These are phyloP conservation scores for Merluccius polli DNA, from an alignment of 2,797 vertebrate genomes.

Conservation along the genomic window DNA sequence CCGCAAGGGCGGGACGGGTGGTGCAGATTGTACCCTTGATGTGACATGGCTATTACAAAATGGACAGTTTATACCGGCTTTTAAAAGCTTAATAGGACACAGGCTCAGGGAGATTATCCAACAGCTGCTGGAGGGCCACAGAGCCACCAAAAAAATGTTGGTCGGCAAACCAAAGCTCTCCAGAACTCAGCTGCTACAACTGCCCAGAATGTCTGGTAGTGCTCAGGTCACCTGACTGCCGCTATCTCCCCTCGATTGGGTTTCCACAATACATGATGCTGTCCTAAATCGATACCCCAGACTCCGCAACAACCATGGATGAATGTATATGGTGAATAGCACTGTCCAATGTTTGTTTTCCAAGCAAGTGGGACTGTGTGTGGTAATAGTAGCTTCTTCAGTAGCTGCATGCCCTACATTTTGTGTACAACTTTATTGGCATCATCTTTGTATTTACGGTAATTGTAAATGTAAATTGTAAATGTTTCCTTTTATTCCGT, in stretches of 20 bases:
- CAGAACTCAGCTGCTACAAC: background rate
- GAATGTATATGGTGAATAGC: no score
- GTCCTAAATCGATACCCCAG: no score
- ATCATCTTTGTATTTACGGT: background rate
- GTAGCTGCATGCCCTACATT: no score
- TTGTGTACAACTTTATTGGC: no score
- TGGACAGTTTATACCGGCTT: conserved; percentile 74
- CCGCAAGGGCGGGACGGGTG: conserved; percentile 5
- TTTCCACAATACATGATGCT: no score
- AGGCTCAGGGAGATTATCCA: conserved; percentile 68
- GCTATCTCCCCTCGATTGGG: background rate
- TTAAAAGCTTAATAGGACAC: conserved; percentile 73
- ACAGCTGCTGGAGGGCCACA: conserved; percentile 64
- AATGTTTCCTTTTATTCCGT: background rate
- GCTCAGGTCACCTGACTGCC: background rate
- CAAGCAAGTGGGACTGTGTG: no score
- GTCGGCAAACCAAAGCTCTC: background rate
- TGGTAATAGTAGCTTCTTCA: no score
- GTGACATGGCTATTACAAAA: conserved; percentile 73
- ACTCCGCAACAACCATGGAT: no score
- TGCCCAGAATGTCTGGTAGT: background rate
- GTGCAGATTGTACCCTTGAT: conserved; percentile 61
- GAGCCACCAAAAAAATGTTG: conserved; percentile 26
- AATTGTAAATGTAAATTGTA: no score
- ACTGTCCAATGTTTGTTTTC: no score